Evolutionary conservation across 1,140 invertebrate species (phyloP), one percentile per base, ranked within the genome.

Genomic region (Drosophila tsacasi): DNA sequence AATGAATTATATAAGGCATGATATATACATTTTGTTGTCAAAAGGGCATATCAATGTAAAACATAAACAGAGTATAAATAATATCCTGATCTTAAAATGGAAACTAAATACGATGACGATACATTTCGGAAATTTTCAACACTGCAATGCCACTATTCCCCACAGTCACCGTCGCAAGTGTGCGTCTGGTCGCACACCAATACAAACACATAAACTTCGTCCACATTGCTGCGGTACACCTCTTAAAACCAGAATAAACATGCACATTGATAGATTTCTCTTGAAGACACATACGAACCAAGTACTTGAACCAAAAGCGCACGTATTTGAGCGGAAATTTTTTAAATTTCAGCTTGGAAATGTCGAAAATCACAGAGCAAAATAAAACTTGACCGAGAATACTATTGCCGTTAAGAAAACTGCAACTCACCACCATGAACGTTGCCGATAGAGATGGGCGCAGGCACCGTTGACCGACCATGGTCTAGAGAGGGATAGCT

Each of bases 291-390:
- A 86, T 92, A 92, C 91, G 87, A 82, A 92, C 91, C 91, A 92
- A 85, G 57, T 79, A 79, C 76, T 76, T 76, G 65, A 76, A 68
- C 76, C 76, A 73, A 91, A 85, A 81, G 75, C 79, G 79, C 77
- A 79, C 75, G 81, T 73, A 58, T 73, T 79, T 81, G 69, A 89
- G 78, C 84, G 82, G 87, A 91, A 92, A 91, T 89, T 89, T 91
- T 83, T 58, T 37, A 83, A 89, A 89, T 81, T 91, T 80, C 91
- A 72, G 55, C 79, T 83, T 91, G 87, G 86, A 92, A 92, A 92
- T 91, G 91, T 92, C 78, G 68, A 92, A 92, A 92, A 92, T 89
- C 91, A 92, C 87, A 92, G 91, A 92, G 91, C 86, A 90, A 91
- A 90, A 67, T 90, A 90, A 91, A 90, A 90, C 85, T 87, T 75